Evolutionary conservation across 2,797 vertebrate species (phyloP), one percentile per base, ranked within the genome.

Genomic region (Periparus ater): DNA sequence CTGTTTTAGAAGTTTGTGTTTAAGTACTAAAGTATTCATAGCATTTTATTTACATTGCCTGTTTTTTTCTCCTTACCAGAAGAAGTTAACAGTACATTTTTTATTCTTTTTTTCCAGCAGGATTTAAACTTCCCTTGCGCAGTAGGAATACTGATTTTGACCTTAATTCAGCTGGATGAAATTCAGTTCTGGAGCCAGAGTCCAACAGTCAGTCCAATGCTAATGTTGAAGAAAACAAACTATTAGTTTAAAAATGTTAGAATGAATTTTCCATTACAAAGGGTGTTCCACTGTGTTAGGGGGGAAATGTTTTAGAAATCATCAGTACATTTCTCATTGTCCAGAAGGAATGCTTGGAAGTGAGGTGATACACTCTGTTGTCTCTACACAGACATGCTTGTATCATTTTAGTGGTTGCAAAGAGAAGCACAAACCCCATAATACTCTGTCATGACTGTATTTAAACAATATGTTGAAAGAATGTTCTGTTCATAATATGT

Each of bases 161-260:
- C 83, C 62, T 90, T 93, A 94, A 88, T 88, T 70, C 16, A 95
- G 29, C 20, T 54, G 72, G 65, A 40, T 21, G 55, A 47, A 80
- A 86, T 70, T 95, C 55, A 53, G 38, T 81, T 94, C 75, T 25
- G 15, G 66, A 84, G n/a, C 30, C 29, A 84, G 57, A 85, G 58
- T 83, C 45, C 38, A 47, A 91, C 38, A 73, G 45, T 72, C 58
- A 85, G 83, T 90, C 63, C 42, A 62, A 16, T 44, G 22, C n/a
- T 91, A 54, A 71, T 94, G 38, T 71, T 90, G 87, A 91, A 88
- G 89, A 74, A 90, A 93, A 73, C 42, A 89, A 80, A 42, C 16
- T 32, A 54, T 79, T 75, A 75, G 54, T 54, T 45, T 85, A 55
- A 88, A 74, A 88, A 76, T 17, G 5, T 77, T 92, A 79, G 60